A percentile compares a stretch with the other conserved stretches of the same genome.
Conservation (phyloP, 2,888 invertebrate genomes). For the Acleris emargana region DNA sequence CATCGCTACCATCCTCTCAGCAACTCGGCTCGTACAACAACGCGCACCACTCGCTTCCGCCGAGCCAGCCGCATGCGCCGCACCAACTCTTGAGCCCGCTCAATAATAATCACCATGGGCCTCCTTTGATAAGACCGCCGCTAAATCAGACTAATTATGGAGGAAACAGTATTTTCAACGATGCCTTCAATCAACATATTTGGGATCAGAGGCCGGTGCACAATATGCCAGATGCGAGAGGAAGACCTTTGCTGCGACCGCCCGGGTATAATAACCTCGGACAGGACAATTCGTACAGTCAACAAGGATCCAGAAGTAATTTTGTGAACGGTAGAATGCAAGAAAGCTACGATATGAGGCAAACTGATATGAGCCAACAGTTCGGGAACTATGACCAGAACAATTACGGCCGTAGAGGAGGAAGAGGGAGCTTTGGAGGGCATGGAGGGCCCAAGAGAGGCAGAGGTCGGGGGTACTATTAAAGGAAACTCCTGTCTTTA, state of each 20-base stretch:
- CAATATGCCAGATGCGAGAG: slow-evolving; percentile 26
- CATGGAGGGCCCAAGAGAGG: slow-evolving; percentile 48
- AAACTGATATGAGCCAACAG: slow-evolving; percentile 39
- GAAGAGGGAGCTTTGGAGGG: slow-evolving; percentile 47
- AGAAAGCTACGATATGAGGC: slow-evolving; percentile 45
- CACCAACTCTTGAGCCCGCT: neutral
- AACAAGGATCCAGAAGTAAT: slow-evolving; percentile 53
- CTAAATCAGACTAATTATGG: slow-evolving; percentile 14
- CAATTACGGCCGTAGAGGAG: slow-evolving; percentile 56
- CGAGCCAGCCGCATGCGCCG: too few species aligned
- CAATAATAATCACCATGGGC: slow-evolving; percentile 6
- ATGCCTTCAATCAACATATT: slow-evolving; percentile 7
- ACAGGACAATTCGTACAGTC: slow-evolving; percentile 40
- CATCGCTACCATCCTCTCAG: neutral
- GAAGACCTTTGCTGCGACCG: slow-evolving; percentile 18
- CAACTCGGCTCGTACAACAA: slow-evolving; percentile 8
- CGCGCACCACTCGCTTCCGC: slow-evolving; percentile 1
- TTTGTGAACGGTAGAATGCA: slow-evolving; percentile 53
- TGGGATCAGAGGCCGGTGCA: slow-evolving; percentile 41
- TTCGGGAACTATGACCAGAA: slow-evolving; percentile 43
- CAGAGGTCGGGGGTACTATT: slow-evolving; percentile 57
- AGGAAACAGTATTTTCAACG: slow-evolving; percentile 15
- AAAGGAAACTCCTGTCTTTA: slow-evolving; percentile 1
- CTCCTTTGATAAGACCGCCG: slow-evolving; percentile 2
- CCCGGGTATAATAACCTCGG: slow-evolving; percentile 36